These are phyloP conservation scores for Netelia melanura DNA, from an alignment of 2,888 invertebrate genomes.

Conservation along the genomic window DNA sequence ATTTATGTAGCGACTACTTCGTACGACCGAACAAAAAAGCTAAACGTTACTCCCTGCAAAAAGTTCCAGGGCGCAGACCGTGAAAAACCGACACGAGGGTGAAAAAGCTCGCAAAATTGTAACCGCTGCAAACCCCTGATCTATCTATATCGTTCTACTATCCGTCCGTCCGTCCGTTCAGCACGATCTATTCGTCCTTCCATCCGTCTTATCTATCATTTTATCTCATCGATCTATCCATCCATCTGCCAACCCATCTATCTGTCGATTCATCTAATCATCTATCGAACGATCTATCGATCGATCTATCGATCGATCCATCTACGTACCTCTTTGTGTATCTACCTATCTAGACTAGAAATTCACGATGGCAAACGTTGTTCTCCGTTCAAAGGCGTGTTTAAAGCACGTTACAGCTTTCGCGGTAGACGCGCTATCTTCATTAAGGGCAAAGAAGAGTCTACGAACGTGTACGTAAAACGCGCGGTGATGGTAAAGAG, in stretches of 20 bases:
- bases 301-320: slow-evolving; percentile 1
- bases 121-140: neutral
- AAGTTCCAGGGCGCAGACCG: slow-evolving; percentile 21
- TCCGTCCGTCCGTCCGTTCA: too few relatives aligned
- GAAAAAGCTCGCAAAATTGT: slow-evolving; percentile 25
- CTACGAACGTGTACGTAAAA: slow-evolving; percentile 34
- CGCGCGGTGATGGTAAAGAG: slow-evolving; percentile 40
- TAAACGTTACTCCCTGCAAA: slow-evolving; percentile 26
- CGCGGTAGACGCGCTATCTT: slow-evolving; percentile 34
- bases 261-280: too few relatives aligned
- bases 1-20: slow-evolving; percentile 5
- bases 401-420: slow-evolving; percentile 2
- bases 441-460: slow-evolving; percentile 48
- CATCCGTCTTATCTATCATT: too few relatives aligned
- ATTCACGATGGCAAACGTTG: slow-evolving; percentile 15
- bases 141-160: too few relatives aligned
- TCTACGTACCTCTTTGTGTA: neutral
- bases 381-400: slow-evolving; percentile 27
- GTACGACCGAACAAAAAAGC: slow-evolving; percentile 6
- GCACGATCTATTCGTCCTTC: too few relatives aligned
- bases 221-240: too few relatives aligned
- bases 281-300: too few relatives aligned
- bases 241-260: too few relatives aligned
- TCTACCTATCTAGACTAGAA: slow-evolving; percentile 34
- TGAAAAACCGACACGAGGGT: slow-evolving; percentile 19